These are phyloP conservation scores for Volucella zonaria DNA, from an alignment of 2,888 invertebrate species.

Conservation along the genomic window DNA sequence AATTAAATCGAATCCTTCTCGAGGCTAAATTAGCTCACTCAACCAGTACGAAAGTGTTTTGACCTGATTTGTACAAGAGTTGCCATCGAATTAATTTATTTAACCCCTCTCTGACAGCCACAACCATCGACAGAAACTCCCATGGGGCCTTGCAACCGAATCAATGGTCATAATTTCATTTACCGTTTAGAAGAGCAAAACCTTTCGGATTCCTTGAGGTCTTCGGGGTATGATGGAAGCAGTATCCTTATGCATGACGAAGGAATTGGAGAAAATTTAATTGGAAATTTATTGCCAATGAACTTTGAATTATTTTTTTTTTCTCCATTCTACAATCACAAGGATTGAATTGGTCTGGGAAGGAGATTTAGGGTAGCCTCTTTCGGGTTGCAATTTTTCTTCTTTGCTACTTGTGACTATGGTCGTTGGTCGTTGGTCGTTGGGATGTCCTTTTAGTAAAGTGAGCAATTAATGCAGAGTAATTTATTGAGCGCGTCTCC, in stretches of 20 bases:
- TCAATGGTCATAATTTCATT: slow-evolving; percentile 67
- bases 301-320: slow-evolving; percentile 62
- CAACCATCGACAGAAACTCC: neutral
- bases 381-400: slow-evolving; percentile 25
- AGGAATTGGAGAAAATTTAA: slow-evolving; percentile 66
- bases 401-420: slow-evolving; percentile 14
- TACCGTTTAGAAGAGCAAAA: slow-evolving; percentile 45
- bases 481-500: slow-evolving; percentile 62
- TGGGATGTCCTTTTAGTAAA: slow-evolving; percentile 53
- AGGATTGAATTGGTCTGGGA: neutral
- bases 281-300: slow-evolving; percentile 73
- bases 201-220: slow-evolving; percentile 52
- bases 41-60: slow-evolving; percentile 62
- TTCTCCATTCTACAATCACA: slow-evolving; percentile 16
- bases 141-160: slow-evolving; percentile 19
- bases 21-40: slow-evolving; percentile 61
- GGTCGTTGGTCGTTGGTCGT: slow-evolving; percentile 20
- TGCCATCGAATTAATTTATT: slow-evolving; percentile 67
- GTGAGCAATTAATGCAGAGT: slow-evolving; percentile 68
- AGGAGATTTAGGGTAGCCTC: neutral
- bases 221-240: neutral
- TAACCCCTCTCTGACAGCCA: slow-evolving; percentile 5
- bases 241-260: slow-evolving; percentile 33
- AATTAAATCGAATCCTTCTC: slow-evolving; percentile 53
- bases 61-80: slow-evolving; percentile 56